Evolutionary conservation across 1,140 invertebrate genomes (phyloP).

Genomic region (Drosophila pseudoobscura): DNA sequence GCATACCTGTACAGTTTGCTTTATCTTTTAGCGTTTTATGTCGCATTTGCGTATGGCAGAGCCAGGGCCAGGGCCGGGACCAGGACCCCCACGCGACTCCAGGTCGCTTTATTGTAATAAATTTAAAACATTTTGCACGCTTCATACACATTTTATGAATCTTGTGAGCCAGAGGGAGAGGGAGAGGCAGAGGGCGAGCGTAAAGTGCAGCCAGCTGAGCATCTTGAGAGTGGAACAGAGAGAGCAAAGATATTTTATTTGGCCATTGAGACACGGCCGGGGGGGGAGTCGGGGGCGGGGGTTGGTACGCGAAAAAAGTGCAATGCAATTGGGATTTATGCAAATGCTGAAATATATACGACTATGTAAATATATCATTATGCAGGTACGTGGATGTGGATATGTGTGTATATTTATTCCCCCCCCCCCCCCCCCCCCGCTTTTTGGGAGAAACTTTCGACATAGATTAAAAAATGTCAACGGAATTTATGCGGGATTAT

Average conservation of each 20-base stretch:
- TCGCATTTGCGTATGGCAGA: constrained; percentile 72
- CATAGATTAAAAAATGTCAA: constrained; percentile 79
- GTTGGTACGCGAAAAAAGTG: constrained; percentile 57
- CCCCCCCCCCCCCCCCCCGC: too few relatives aligned
- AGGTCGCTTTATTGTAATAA: constrained; percentile 81
- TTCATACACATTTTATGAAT: constrained; percentile 81
- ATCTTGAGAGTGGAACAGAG: constrained; percentile 22
- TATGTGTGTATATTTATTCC: neutral
- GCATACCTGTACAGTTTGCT: constrained; percentile 34
- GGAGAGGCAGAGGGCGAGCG: constrained; percentile 1
- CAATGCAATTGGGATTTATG: constrained; percentile 81
- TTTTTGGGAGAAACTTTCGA: constrained; percentile 58
- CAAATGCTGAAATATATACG: constrained; percentile 68
- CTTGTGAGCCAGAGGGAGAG: constrained; percentile 59
- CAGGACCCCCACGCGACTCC: constrained; percentile 34
- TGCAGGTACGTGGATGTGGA: neutral
- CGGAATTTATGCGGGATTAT: constrained; percentile 76
- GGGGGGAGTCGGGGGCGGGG: too few relatives aligned
- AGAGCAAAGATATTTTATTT: constrained; percentile 72
- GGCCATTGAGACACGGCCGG: constrained; percentile 70
- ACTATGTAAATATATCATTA: constrained; percentile 4
- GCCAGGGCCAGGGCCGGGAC: constrained; percentile 12
- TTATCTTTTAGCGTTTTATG: constrained; percentile 79
- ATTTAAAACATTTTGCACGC: constrained; percentile 80
- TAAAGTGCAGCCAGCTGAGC: constrained; percentile 73